Conservation (phyloP, 2,888 invertebrate species). For the Tetropium fuscum region DNA sequence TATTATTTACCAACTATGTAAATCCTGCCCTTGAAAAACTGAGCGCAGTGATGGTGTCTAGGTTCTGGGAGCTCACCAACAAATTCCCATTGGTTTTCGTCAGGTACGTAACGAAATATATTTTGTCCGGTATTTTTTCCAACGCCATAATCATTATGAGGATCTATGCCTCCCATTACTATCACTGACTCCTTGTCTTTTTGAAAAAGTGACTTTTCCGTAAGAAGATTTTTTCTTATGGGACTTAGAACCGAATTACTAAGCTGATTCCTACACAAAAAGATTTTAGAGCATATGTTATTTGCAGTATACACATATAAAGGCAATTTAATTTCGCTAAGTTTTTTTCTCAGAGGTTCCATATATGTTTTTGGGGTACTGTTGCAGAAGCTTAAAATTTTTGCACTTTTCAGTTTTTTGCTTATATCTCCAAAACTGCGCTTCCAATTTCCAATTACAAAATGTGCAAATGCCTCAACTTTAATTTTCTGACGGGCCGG, state of each 20-base stretch:
- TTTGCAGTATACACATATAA: too few species aligned
- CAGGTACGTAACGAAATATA: constrained; percentile 72
- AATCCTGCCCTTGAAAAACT: constrained; percentile 73
- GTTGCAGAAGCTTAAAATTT: too few species aligned
- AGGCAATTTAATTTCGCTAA: too few species aligned
- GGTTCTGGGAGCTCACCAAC: constrained; percentile 78
- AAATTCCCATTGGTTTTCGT: constrained; percentile 74
- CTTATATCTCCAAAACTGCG: too few species aligned
- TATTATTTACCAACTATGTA: constrained; percentile 73
- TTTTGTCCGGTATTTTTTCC: constrained; percentile 73
- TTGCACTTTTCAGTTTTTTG: too few species aligned
- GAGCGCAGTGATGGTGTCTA: constrained; percentile 76
- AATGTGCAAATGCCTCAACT: too few species aligned
- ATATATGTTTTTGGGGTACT: too few species aligned
- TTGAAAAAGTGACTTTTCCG: constrained; percentile 38
- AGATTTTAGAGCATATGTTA: too few species aligned
- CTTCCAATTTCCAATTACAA: too few species aligned
- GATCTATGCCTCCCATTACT: constrained; percentile 78
- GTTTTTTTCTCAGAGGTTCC: too few species aligned
- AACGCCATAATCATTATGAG: constrained; percentile 70
- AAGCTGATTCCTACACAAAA: constrained; percentile 40
- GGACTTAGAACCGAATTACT: constrained; percentile 43
- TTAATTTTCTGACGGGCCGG: too few species aligned
- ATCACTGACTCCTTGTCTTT: constrained; percentile 69
- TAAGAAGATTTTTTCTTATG: constrained; percentile 42